Percentiles rank a stretch among this genome's conserved stretches.
Evolutionary conservation across 2,797 vertebrate genomes (phyloP).

Genomic region (Enteromius unitaeniatus): DNA sequence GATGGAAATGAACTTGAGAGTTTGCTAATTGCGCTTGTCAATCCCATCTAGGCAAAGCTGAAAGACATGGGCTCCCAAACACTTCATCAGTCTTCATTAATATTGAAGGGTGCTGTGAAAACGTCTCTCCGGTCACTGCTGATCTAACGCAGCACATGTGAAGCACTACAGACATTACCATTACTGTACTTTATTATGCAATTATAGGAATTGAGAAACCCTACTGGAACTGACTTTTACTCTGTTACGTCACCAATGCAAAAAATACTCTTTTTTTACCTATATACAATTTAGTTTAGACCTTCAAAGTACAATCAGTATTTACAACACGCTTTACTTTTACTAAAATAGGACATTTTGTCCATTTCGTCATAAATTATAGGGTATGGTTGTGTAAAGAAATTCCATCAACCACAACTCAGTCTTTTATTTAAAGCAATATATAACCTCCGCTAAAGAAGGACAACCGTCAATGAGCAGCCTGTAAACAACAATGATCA

Average conservation of each 20-base stretch:
- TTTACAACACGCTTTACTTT: background rate
- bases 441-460: background rate
- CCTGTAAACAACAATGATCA: background rate
- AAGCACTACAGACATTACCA: background rate
- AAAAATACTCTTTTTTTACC: background rate
- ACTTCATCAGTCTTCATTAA: constrained; percentile 88
- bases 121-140: constrained; percentile 68
- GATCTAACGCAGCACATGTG: constrained; percentile 67
- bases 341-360: background rate
- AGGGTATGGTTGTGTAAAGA: background rate
- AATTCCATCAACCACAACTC: background rate
- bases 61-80: constrained; percentile 79
- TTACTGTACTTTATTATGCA: background rate
- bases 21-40: constrained; percentile 85
- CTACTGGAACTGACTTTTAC: background rate
- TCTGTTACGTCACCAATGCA: background rate
- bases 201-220: constrained; percentile 4
- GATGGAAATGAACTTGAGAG: constrained; percentile 84
- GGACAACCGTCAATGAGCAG: background rate
- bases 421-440: background rate
- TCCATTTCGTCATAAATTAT: background rate
- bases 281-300: background rate
- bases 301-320: background rate
- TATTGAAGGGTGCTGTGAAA: constrained; percentile 77
- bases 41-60: constrained; percentile 78